Conservation (phyloP, 1,140 invertebrate species). For the Scaptomyza hsui region DNA sequence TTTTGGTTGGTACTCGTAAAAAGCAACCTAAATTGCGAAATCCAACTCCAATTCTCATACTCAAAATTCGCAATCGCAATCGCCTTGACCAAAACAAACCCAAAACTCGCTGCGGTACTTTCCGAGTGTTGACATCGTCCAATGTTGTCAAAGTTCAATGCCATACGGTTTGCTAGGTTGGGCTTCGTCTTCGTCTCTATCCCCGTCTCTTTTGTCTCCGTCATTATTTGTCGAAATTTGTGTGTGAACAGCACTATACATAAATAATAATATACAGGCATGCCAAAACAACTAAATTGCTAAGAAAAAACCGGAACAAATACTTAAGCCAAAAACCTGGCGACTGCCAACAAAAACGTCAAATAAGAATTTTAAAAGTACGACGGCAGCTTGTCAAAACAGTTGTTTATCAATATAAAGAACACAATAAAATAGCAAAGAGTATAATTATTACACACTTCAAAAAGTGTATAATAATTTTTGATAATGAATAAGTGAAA, state of each 20-base stretch:
- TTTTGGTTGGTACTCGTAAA: constrained; percentile 1
- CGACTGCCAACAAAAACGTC: neutral
- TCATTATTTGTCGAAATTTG: constrained; percentile 25
- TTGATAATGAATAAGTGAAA: too few species aligned
- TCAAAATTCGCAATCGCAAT: constrained; percentile 14
- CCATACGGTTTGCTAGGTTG: constrained; percentile 34
- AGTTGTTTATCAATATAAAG: neutral
- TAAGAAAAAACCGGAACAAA: constrained; percentile 4
- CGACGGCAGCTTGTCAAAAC: too few species aligned
- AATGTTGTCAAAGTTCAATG: constrained; percentile 64
- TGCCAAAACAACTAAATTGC: constrained; percentile 14
- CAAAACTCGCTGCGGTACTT: constrained; percentile 1
- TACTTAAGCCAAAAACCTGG: neutral
- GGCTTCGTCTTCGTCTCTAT: constrained; percentile 24
- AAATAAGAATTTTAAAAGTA: neutral
- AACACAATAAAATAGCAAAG: neutral
- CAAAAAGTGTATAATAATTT: too few species aligned
- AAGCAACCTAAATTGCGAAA: constrained; percentile 1
- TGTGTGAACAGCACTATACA: constrained; percentile 7
- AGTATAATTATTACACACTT: too few species aligned
- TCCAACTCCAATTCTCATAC: constrained; percentile 17
- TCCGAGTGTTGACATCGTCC: constrained; percentile 9
- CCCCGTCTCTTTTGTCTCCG: neutral
- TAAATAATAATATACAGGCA: constrained; percentile 13
- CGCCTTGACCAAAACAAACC: constrained; percentile 70